A percentile compares a stretch with the other conserved stretches of the same genome.
Evolutionary conservation across 2,888 invertebrate species (phyloP).

Genomic region (Theretra japonica): DNA sequence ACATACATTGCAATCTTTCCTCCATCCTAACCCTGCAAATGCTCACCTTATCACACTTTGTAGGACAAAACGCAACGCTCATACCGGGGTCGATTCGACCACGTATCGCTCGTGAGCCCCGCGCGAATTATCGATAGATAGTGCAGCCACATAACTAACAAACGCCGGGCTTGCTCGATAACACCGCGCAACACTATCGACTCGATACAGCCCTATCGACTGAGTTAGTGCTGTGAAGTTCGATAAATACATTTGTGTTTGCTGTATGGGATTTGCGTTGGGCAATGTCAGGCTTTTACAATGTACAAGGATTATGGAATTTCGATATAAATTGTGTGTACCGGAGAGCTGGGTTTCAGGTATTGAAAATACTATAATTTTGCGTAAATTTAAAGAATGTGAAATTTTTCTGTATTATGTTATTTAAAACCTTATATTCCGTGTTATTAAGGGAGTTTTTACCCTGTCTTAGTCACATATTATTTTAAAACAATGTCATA

Average conservation of each 20-base stretch:
- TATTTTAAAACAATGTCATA: too few species aligned
- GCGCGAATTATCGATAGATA: slow-evolving; percentile 64
- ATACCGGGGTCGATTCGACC: slow-evolving; percentile 6
- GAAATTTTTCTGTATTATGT: too few species aligned
- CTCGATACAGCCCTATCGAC: slow-evolving; percentile 69
- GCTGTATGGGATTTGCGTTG: slow-evolving; percentile 16
- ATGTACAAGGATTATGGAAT: background rate
- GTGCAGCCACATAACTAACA: slow-evolving; percentile 66
- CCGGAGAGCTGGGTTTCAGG: too few species aligned
- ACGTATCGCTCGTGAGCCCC: slow-evolving; percentile 39
- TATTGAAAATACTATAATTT: too few species aligned
- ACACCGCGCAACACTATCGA: slow-evolving; percentile 73
- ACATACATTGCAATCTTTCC: background rate
- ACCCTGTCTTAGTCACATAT: too few species aligned
- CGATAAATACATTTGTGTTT: slow-evolving; percentile 47
- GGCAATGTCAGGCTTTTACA: background rate
- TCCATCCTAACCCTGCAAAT: slow-evolving; percentile 10
- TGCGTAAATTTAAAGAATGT: too few species aligned
- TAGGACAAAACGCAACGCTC: slow-evolving; percentile 22
- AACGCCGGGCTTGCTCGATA: slow-evolving; percentile 66
- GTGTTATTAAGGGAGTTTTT: too few species aligned
- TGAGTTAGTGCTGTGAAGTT: slow-evolving; percentile 61
- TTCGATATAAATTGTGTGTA: too few species aligned
- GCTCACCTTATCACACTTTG: slow-evolving; percentile 15
- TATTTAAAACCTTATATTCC: too few species aligned